Evolutionary conservation across 2,113 vertebrate species (phyloP), one percentile per base, ranked within the genome.

Genomic region (Morone chrysops): DNA sequence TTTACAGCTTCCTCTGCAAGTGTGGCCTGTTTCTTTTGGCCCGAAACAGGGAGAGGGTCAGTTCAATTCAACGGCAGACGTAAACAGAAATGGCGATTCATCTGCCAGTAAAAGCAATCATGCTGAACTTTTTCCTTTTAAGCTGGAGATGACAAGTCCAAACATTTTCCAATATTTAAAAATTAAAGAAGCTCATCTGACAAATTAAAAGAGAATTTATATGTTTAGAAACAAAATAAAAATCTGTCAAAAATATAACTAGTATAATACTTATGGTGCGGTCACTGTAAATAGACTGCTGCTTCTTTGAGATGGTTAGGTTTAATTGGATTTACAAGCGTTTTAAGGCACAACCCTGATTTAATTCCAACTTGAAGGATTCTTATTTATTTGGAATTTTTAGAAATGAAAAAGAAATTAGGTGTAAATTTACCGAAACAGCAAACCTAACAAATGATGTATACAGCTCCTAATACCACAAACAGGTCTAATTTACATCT

Each of bases 1-100:
- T 87, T 90, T 83, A 91, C 73, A 82, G 72, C 78, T 83, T 86
- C 87, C 85, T 81, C 70, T 51, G 8, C 82, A 67, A 75, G 78
- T 79, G 68, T 45, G 56, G 68, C 70, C 66, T 91, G 47, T 91
- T 90, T 88, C 70, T 81, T 75, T 89, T 89, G 89, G 85, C 83
- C 54, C 0, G 0, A 47, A 59, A n/a, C 36, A 70, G 18, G 12
- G 4, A 75, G 36, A 41, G 60, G 84, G 85, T 70, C 86, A 88
- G 54, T 72, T 87, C 79, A 61, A 78, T 80, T 81, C 70, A 84
- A 56, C 72, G 38, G 50, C 71, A 66, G 86, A 82, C 38, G 16
- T 70, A 84, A 88, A 88, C 43, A 89, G 72, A 87, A 51, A 68
- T 14, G 1, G n/a, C 1, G 5, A 50, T 57, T 72, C 8, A 22